phyloP scores from a whole-genome alignment of 2,113 vertebrate genomes.

The Lagopus muta region DNA sequence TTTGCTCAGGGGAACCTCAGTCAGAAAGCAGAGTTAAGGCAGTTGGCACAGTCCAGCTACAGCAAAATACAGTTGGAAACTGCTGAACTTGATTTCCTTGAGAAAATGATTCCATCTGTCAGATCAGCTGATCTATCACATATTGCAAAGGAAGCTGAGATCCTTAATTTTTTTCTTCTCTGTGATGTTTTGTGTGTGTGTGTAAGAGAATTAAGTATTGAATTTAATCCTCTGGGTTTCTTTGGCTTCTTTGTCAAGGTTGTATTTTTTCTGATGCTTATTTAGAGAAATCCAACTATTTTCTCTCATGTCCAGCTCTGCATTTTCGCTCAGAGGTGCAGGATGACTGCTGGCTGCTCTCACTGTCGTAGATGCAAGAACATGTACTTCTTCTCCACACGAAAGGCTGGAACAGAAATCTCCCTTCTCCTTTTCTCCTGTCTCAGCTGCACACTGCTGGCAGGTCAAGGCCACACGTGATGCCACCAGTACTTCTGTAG shows the following conservation, averaged over 20 bases:
- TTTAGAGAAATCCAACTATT: not conserved
- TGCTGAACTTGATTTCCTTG: not conserved
- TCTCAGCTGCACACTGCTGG: not conserved
- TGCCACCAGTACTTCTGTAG: not conserved
- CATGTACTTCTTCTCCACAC: fast-evolving
- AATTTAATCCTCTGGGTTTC: not conserved
- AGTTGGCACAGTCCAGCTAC: not conserved
- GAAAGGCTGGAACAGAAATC: not conserved
- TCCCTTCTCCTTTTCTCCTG: not conserved
- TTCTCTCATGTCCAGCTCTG: not conserved
- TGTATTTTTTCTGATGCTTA: not conserved
- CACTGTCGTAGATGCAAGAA: not conserved
- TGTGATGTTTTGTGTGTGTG: not conserved
- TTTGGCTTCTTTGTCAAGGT: not conserved
- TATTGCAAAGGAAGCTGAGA: not conserved
- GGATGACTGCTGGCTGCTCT: not conserved
- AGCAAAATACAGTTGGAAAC: not conserved
- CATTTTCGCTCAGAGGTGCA: not conserved
- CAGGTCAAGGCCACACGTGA: not conserved
- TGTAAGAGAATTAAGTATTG: not conserved
- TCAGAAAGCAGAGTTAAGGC: not conserved
- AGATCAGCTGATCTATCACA: not conserved
- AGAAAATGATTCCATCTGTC: not conserved
- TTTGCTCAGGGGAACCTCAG: not conserved
- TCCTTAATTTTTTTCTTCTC: not conserved